phyloP scores from a whole-genome alignment of 2,113 vertebrate species.

The Pogona vitticeps region DNA sequence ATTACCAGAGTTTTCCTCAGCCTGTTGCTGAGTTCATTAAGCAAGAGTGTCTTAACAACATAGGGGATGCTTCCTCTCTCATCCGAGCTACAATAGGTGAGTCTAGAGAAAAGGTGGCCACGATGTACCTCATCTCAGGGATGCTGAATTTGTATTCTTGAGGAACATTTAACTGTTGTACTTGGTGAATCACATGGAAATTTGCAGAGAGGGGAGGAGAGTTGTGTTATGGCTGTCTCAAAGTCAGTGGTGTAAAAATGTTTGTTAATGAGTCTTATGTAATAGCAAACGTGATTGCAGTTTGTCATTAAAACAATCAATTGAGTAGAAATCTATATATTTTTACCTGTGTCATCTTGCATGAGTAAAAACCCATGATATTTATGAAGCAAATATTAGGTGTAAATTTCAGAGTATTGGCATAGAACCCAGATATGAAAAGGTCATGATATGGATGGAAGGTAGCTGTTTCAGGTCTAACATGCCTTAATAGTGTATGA shows the following conservation, averaged over 20 bases:
- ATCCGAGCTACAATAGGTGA: constrained; percentile 94
- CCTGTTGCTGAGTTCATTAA: constrained; percentile 95
- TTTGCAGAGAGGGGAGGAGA: not conserved
- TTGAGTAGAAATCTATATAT: not conserved
- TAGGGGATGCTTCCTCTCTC: constrained; percentile 91
- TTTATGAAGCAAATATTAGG: not conserved
- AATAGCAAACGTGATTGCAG: not conserved
- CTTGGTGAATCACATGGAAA: not conserved
- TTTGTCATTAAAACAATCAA: not conserved
- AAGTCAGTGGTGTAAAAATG: not conserved
- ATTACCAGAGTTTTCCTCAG: constrained; percentile 93
- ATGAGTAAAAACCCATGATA: not conserved
- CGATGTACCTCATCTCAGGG: not conserved
- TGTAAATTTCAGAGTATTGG: not conserved
- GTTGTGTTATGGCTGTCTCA: not conserved
- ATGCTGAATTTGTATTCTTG: not conserved
- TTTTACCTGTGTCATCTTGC: not conserved
- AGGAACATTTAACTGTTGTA: not conserved
- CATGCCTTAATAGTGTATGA: not conserved
- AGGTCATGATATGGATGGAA: not conserved
- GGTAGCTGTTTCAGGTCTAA: not conserved
- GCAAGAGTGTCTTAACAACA: constrained; percentile 94
- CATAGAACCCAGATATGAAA: not conserved
- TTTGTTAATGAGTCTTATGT: not conserved
- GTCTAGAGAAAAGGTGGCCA: not conserved